Conservation (phyloP, 2,113 vertebrate genomes). For the Leiothrix lutea region DNA sequence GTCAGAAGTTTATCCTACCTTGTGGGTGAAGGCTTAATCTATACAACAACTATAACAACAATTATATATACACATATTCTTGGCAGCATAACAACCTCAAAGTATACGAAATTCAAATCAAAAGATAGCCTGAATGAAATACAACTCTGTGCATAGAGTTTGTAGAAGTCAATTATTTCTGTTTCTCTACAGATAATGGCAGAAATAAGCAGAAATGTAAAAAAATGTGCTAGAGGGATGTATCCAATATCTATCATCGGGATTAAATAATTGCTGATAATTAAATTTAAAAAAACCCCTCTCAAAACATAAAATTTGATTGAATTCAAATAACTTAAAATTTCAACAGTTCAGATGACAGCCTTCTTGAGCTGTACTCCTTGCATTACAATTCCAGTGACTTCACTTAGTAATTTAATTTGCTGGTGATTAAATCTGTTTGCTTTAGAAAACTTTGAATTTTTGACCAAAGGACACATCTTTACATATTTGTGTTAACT, state of each 20-base stretch:
- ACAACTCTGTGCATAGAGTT: background rate
- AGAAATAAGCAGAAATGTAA: background rate
- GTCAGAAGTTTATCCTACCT: background rate
- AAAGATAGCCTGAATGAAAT: background rate
- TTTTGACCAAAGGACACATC: background rate
- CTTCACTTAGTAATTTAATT: background rate
- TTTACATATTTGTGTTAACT: background rate
- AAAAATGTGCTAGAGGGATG: background rate
- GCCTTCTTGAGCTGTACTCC: background rate
- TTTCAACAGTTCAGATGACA: background rate
- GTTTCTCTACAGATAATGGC: background rate
- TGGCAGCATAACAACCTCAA: background rate
- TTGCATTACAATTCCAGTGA: background rate
- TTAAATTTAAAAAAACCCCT: background rate
- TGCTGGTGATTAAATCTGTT: background rate
- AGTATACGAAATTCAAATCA: background rate
- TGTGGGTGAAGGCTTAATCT: background rate
- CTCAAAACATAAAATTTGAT: background rate
- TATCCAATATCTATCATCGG: background rate
- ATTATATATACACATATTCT: background rate
- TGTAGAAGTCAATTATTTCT: background rate
- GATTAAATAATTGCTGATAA: background rate
- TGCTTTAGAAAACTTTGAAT: background rate
- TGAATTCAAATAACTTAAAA: background rate
- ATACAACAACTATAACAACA: background rate